phyloP scores from a whole-genome alignment of 2,797 vertebrate genomes.

The Lutjanus argentimaculatus region DNA sequence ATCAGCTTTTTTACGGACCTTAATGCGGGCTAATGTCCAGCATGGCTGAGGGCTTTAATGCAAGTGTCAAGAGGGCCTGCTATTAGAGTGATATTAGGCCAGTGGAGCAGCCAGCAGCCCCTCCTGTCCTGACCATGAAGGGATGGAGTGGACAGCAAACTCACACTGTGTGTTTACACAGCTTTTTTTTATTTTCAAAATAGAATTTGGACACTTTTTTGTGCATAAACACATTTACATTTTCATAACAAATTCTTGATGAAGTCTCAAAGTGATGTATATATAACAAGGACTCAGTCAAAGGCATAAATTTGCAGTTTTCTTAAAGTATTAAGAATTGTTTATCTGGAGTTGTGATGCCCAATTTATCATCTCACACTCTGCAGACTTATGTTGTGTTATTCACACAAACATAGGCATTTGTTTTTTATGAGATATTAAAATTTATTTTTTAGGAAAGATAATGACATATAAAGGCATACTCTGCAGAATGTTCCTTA shows the following conservation, averaged over 20 bases:
- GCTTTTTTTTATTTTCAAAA: not conserved
- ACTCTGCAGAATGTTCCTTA: no score
- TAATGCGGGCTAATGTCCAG: slow-evolving; percentile 91
- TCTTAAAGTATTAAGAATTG: not conserved
- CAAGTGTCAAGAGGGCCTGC: slow-evolving; percentile 78
- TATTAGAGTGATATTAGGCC: slow-evolving; percentile 70
- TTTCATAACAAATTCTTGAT: not conserved
- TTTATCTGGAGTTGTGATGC: not conserved
- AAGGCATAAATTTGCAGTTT: not conserved
- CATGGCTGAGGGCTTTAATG: slow-evolving; percentile 88
- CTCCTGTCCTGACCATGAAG: slow-evolving; percentile 10
- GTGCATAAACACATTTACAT: not conserved
- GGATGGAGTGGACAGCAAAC: slow-evolving; percentile 18
- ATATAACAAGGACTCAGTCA: not conserved
- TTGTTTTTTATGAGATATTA: not conserved
- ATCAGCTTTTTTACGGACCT: slow-evolving; percentile 90
- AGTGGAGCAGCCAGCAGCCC: slow-evolving; percentile 36
- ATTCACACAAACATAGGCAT: not conserved
- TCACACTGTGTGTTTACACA: slow-evolving; percentile 8
- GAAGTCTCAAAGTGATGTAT: not conserved
- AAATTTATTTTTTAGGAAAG: no score
- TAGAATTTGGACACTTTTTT: not conserved
- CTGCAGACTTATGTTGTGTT: not conserved
- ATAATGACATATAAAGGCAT: not conserved
- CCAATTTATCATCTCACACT: not conserved